Evolutionary conservation across 2,797 vertebrate species (phyloP).

Genomic region (Acanthornis magna): DNA sequence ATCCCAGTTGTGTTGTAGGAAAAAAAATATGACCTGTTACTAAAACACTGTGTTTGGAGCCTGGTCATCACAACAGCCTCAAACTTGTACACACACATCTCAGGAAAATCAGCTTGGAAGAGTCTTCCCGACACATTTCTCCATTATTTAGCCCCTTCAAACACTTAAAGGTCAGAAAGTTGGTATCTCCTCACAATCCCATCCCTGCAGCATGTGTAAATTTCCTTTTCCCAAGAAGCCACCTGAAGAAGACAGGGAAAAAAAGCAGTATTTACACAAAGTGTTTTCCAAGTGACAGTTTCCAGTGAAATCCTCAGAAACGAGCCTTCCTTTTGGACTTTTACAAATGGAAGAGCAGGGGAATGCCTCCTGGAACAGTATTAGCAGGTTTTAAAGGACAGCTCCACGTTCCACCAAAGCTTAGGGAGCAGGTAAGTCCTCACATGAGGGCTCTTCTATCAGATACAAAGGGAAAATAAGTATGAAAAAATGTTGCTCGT

Average conservation of each 20-base stretch:
- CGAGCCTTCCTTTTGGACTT: background rate
- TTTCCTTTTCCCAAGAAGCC: conserved; percentile 73
- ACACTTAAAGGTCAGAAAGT: conserved; percentile 64
- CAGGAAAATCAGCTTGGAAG: background rate
- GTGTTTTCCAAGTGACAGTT: background rate
- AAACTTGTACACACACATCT: background rate
- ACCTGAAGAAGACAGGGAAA: conserved; percentile 33
- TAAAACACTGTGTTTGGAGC: background rate
- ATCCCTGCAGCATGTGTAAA: conserved; percentile 77
- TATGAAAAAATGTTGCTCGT: background rate
- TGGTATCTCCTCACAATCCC: conserved; percentile 77
- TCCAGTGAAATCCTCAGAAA: background rate
- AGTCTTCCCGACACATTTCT: rapidly evolving
- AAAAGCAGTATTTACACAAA: background rate
- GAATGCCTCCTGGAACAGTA: background rate
- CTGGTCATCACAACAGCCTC: background rate
- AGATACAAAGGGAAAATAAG: background rate
- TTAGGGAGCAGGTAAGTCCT: background rate
- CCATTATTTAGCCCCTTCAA: background rate
- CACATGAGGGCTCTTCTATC: background rate
- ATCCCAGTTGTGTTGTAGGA: background rate
- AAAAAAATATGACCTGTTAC: background rate
- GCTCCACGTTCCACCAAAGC: background rate
- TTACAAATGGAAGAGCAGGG: background rate
- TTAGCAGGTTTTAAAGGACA: background rate